phyloP scores from a whole-genome alignment of 37 sponge, comb jelly and placozoan genomes.

The Bolinopsis microptera region DNA sequence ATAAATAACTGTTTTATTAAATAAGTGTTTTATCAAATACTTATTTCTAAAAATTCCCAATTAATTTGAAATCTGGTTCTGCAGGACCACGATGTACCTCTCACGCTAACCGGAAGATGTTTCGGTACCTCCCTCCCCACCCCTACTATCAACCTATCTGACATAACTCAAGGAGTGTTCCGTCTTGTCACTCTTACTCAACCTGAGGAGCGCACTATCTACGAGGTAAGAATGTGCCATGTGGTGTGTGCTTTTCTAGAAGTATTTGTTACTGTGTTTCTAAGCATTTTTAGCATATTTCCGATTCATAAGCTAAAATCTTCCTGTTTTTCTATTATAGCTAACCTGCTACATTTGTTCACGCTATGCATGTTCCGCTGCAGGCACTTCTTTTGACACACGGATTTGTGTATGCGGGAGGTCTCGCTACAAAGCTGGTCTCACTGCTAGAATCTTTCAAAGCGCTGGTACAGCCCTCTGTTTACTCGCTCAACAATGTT shows the following conservation, averaged over 20 bases:
- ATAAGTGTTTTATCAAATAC: too few species aligned
- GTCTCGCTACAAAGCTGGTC: slow-evolving; percentile 28
- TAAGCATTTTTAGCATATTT: too few species aligned
- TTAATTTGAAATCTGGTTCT: too few species aligned
- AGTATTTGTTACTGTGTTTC: too few species aligned
- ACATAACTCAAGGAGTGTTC: slow-evolving; percentile 16
- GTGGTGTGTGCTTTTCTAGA: too few species aligned
- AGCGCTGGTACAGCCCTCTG: slow-evolving; percentile 16
- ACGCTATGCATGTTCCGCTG: background rate
- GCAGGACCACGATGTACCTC: slow-evolving; percentile 31
- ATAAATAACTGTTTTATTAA: too few species aligned
- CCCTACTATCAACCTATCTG: background rate
- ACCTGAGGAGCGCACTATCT: slow-evolving; percentile 9
- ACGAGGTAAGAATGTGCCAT: slow-evolving; percentile 40
- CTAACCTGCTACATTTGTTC: too few species aligned
- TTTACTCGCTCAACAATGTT: slow-evolving; percentile 28
- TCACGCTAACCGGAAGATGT: slow-evolving; percentile 31
- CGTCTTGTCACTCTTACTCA: background rate
- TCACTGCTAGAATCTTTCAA: slow-evolving; percentile 51
- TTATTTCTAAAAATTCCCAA: too few species aligned
- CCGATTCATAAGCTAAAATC: too few species aligned
- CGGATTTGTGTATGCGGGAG: background rate
- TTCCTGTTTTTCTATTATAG: too few species aligned
- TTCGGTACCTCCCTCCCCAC: slow-evolving; percentile 32
- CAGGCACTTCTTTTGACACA: slow-evolving; percentile 34